A percentile compares a stretch with the other conserved stretches of the same genome.
Conservation (phyloP, 2,113 vertebrate genomes). For the Seriola quinqueradiata region DNA sequence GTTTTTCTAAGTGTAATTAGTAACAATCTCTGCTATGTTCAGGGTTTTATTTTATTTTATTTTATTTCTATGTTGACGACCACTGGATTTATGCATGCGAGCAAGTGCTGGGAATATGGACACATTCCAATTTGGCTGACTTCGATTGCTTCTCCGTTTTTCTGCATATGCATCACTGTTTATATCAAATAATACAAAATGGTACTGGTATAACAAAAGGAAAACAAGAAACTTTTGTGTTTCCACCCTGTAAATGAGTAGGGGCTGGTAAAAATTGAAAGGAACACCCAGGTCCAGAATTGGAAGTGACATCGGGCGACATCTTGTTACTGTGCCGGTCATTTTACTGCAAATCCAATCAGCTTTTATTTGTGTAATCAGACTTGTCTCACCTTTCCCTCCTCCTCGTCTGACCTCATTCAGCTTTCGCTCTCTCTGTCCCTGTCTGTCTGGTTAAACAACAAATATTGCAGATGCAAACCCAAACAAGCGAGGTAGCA, state of each 20-base stretch:
- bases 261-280: not conserved
- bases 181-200: conserved; percentile 11
- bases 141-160: not conserved
- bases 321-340: not conserved
- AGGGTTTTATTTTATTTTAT: too few species aligned
- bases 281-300: not conserved
- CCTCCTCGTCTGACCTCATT: conserved; percentile 10
- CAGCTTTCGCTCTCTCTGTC: not conserved
- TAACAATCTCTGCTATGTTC: too few species aligned
- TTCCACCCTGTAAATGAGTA: not conserved
- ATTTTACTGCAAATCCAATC: conserved; percentile 50
- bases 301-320: not conserved
- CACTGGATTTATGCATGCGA: not conserved
- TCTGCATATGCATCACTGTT: not conserved
- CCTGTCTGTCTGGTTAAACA: not conserved
- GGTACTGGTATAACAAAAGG: not conserved
- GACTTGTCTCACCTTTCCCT: conserved; percentile 25
- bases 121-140: too few species aligned
- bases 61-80: not conserved
- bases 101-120: too few species aligned
- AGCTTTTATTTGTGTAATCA: conserved; percentile 44
- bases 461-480: conserved; percentile 16
- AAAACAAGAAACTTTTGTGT: not conserved
- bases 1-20: too few species aligned
- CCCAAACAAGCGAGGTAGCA: not conserved